Percentiles rank a stretch among this genome's conserved stretches.
Evolutionary conservation across 1,140 invertebrate species (phyloP).

Genomic region (Muscidifurax raptorellus): DNA sequence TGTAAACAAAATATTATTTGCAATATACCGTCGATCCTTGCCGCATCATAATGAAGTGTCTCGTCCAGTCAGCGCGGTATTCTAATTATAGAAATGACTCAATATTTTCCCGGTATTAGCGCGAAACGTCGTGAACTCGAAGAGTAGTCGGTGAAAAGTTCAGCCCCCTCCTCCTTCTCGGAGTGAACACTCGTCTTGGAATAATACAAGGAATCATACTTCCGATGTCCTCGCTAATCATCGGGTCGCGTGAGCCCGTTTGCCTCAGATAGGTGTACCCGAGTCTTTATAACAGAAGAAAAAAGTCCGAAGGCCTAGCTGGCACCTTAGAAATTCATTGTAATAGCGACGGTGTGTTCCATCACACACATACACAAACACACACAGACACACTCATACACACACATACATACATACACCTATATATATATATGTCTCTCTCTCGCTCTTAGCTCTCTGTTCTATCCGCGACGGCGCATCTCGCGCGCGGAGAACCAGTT

Average conservation of each 20-base stretch:
- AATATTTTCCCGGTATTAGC: slow-evolving; percentile 21
- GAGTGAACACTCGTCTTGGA: not conserved
- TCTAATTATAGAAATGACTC: slow-evolving; percentile 40
- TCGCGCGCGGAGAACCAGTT: slow-evolving; percentile 35
- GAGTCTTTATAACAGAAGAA: too few relatives aligned
- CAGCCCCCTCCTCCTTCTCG: not conserved
- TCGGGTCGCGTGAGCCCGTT: too few relatives aligned
- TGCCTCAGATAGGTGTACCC: too few relatives aligned
- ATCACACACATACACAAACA: too few relatives aligned
- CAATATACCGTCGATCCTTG: not conserved
- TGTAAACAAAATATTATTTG: too few relatives aligned
- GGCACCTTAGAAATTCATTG: slow-evolving; percentile 17
- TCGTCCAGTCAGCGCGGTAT: not conserved
- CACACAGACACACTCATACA: too few relatives aligned
- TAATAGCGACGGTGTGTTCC: not conserved
- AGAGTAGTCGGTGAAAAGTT: too few relatives aligned
- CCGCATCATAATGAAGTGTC: too few relatives aligned
- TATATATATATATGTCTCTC: too few relatives aligned
- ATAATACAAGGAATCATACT: not conserved
- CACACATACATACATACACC: too few relatives aligned
- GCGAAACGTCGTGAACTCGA: slow-evolving; percentile 10
- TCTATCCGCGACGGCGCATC: not conserved
- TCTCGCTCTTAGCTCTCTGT: not conserved
- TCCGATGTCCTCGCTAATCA: not conserved
- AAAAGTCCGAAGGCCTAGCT: not conserved